A percentile compares a stretch with the other conserved stretches of the same genome.
These are phyloP conservation scores for Carabus problematicus DNA, from an alignment of 2,888 invertebrate genomes.

Conservation along the genomic window DNA sequence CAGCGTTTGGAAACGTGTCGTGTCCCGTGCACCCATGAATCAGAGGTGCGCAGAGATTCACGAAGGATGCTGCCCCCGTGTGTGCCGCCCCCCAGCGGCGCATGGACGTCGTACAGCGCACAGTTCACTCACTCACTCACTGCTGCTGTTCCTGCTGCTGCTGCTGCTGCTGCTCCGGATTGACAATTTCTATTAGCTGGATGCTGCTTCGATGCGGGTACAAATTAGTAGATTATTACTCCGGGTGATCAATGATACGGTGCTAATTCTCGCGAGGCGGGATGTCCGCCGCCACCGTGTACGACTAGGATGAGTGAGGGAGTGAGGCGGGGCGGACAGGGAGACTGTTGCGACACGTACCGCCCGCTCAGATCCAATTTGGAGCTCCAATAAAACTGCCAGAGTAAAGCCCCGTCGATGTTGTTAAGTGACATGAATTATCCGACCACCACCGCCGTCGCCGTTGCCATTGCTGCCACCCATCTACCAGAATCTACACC, in stretches of 20 bases:
- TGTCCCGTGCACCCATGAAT: neutral
- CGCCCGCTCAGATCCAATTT: conserved; percentile 59
- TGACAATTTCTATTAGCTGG: conserved; percentile 57
- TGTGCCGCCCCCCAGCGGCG: neutral
- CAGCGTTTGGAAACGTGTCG: no score
- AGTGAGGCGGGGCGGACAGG: conserved; percentile 39
- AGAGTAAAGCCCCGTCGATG: conserved; percentile 61
- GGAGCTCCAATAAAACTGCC: conserved; percentile 62
- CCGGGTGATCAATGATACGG: conserved; percentile 60
- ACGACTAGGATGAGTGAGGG: conserved; percentile 41
- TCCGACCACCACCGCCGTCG: conserved; percentile 52
- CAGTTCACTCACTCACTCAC: neutral
- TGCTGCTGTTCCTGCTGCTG: conserved; percentile 35
- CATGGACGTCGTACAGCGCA: neutral
- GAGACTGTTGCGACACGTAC: conserved; percentile 43
- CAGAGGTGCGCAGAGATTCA: conserved; percentile 10
- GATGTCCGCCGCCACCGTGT: conserved; percentile 43
- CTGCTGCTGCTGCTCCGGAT: conserved; percentile 47
- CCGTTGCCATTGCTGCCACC: conserved; percentile 47
- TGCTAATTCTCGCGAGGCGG: conserved; percentile 54
- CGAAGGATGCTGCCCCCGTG: neutral
- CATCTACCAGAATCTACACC: conserved; percentile 31
- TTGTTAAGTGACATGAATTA: conserved; percentile 63
- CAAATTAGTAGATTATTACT: conserved; percentile 62
- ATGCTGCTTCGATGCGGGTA: conserved; percentile 48